Base-by-base conservation (phyloP, 2,888 invertebrate species). In the Leptarthrus brevirostris region DNA sequence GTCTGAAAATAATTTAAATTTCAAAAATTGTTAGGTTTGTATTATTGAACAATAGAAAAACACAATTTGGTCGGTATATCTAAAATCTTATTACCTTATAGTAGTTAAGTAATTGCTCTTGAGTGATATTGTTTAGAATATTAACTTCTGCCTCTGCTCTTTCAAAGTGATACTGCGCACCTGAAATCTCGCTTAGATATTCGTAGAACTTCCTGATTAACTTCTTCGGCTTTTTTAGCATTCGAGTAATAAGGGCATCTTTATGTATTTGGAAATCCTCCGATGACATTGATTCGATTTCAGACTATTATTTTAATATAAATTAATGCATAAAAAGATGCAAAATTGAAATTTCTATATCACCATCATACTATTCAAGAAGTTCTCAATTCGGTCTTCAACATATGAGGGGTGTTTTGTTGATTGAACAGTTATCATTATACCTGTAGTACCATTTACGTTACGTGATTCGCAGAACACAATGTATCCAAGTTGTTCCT, bases 401-500 rank as follows among this genome's bases (percentile, higher is more conserved):
- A 98, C 88, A 84, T 90, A 94, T 3, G 88, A 86, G 0, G 98
- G 97, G 81, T 93, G 92, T 40, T 90, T 87, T 73, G 92, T 90
- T 12, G 94, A 93, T 84, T 95, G 95, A 0, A 95, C 92, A 66
- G 94, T 90, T 1, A 95, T 87, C 22, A 92, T 85, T 12, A 95
- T 84, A 0, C 97, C 97, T 83, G 96, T 95, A 0, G 91, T 91
- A 6, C 97, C 95, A 84, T 93, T 93, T 0, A 93, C 89, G 74
- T 93, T 88, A 3, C 96, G 88, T 10, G 95, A 87, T 0, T 94
- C 95, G 81, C 95, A 94, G 84, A 93, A 94, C 56, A 98, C 97
- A 80, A 98, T 96, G 83, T 98, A 98, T 16, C 98, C 98, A 4
- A 96, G 87, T 87, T 96, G 95, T 83, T 95, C 95, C 90, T 92